Percentiles rank a stretch among this genome's conserved stretches.
phyloP scores from a whole-genome alignment of 2,888 invertebrate species.

The Macrosiphum euphorbiae region DNA sequence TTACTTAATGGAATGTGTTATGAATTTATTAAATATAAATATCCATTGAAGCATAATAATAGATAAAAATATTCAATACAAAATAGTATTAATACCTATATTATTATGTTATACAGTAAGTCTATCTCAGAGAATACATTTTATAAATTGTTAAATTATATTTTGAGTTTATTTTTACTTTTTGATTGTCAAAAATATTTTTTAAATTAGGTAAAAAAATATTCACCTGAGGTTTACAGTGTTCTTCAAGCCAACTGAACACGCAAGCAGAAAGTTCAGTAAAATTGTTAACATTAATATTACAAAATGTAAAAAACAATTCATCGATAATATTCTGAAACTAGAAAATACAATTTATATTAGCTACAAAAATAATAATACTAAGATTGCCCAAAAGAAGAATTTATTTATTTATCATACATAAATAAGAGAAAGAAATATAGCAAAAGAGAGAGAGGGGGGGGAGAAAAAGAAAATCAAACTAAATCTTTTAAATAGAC shows the following conservation, averaged over 20 bases:
- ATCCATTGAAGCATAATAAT: background rate
- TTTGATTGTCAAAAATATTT: background rate
- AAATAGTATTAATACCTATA: background rate
- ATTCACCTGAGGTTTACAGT: slow-evolving; percentile 88
- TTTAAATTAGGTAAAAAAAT: slow-evolving; percentile 28
- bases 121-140: background rate
- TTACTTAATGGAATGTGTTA: background rate
- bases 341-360: slow-evolving; percentile 71
- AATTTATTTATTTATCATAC: background rate
- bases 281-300: slow-evolving; percentile 86
- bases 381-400: background rate
- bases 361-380: background rate
- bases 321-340: slow-evolving; percentile 96
- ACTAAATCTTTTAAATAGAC: background rate
- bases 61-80: background rate
- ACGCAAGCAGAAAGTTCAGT: slow-evolving; percentile 93
- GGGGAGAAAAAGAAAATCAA: background rate
- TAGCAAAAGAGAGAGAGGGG: background rate
- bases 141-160: background rate
- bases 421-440: background rate
- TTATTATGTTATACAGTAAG: background rate
- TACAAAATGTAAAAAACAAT: slow-evolving; percentile 90
- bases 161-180: background rate
- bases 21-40: background rate
- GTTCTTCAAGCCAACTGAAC: slow-evolving; percentile 97